Base-by-base conservation (phyloP, 2,888 invertebrate species). In the Incurvaria masculella region DNA sequence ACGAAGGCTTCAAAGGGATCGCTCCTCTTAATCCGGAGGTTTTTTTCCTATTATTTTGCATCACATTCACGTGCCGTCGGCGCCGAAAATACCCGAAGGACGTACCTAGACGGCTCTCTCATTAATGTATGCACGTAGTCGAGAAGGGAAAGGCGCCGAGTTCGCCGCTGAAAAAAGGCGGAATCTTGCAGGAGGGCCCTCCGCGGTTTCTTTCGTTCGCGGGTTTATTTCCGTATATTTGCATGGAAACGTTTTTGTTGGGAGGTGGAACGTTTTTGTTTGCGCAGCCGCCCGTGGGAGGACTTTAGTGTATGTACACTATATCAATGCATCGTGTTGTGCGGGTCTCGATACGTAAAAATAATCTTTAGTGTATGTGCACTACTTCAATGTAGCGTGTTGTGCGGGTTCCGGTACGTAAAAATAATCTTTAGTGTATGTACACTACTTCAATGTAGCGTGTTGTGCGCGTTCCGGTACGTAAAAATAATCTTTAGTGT, bases 231-330 rank as follows among this genome's bases (percentile, higher is more conserved):
- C 73, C 69, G 65, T 69, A 63, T 74, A 76, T 78, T 78, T 78
- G 75, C 76, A 78, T 78, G 69, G 71, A 75, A 78, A 76, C 74
- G 76, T 76, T 78, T 76, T 73, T 78, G 75, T 33, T 11, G 33
- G 72, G 70, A 71, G 73, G 70, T 69, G 33, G 33, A 33, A 33
- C 33, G 33, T 69, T 62, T 72, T 70, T 74, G 73, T 76, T 75
- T 76, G 74, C 72, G 68, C 48, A 33, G 11, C 11, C 11, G 11
- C 14, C 8, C 33, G 33, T 33, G 33, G 14, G 14, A 33, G 11
- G 8, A n/a, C 33, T 33, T 33, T 33, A 23, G 6, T 23, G 23
- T 23, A 23, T 10, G 6, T 10, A 23, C 23, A 23, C 23, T 23
- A 23, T 10, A 23, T 10, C 23, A 10, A 23, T 23, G 5, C 23